phyloP scores from a whole-genome alignment of 2,113 vertebrate genomes.

The Sinocyclocheilus rhinocerous region DNA sequence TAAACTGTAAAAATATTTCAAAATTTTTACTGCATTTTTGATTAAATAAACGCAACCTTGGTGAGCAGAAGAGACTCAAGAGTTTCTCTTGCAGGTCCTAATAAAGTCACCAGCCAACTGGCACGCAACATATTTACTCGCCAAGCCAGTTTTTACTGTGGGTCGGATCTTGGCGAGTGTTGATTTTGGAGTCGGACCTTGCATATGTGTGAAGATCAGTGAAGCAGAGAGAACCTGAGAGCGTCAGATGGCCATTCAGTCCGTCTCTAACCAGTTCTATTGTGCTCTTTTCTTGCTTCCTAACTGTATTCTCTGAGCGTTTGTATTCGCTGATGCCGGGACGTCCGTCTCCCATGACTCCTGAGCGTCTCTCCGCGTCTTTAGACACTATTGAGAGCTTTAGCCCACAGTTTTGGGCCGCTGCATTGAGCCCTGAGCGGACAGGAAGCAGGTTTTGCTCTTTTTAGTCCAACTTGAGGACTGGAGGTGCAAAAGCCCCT shows the following conservation, averaged over 20 bases:
- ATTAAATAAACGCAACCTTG: too few relatives aligned
- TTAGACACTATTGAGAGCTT: constrained; percentile 33
- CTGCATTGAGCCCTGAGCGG: constrained; percentile 43
- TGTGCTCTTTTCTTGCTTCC: not conserved
- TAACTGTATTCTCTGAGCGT: constrained; percentile 27
- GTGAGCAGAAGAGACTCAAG: not conserved
- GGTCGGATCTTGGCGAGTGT: not conserved
- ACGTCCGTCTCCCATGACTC: constrained; percentile 15
- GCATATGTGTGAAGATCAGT: constrained; percentile 13
- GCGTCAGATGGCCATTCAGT: constrained; percentile 19
- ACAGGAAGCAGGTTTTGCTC: constrained; percentile 34
- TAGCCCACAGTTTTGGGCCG: constrained; percentile 6
- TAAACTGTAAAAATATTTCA: not conserved
- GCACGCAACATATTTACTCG: not conserved
- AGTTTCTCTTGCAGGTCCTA: not conserved
- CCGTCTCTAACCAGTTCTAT: not conserved
- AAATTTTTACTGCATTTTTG: not conserved
- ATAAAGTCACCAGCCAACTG: not conserved
- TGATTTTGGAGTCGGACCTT: not conserved
- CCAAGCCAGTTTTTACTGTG: not conserved
- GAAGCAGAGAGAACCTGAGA: constrained; percentile 24
- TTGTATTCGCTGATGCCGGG: constrained; percentile 41
- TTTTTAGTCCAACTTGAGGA: constrained; percentile 53
- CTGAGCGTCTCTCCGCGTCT: not conserved
- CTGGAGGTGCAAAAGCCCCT: constrained; percentile 61